A percentile compares a stretch with the other conserved stretches of the same genome.
These are phyloP conservation scores for Scaptomyza tumidula DNA, from an alignment of 2,888 invertebrate species.

Conservation along the genomic window DNA sequence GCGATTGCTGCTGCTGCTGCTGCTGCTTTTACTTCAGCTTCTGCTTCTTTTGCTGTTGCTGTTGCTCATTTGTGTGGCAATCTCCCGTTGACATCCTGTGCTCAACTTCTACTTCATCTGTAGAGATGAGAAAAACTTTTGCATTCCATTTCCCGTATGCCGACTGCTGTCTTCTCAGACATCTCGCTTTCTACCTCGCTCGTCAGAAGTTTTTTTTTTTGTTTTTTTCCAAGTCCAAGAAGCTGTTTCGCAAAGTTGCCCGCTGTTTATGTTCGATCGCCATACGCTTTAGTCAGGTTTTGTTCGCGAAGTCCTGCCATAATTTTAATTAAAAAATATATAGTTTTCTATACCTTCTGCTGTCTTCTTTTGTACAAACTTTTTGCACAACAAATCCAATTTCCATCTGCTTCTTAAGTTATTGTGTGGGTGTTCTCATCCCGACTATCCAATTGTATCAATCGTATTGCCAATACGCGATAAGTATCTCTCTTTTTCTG, in stretches of 20 bases:
- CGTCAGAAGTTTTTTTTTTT: slow-evolving; percentile 59
- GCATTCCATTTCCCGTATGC: slow-evolving; percentile 64
- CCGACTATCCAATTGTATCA: slow-evolving; percentile 16
- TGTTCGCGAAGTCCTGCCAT: slow-evolving; percentile 24
- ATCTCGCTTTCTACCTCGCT: slow-evolving; percentile 30
- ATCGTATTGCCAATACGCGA: slow-evolving; percentile 40
- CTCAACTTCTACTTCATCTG: slow-evolving; percentile 60
- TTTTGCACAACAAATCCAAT: slow-evolving; percentile 43
- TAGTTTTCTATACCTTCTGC: slow-evolving; percentile 6
- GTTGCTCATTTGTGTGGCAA: slow-evolving; percentile 75
- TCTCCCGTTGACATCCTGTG: slow-evolving; percentile 74
- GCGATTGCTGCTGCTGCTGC: slow-evolving; percentile 35
- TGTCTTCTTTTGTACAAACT: slow-evolving; percentile 39
- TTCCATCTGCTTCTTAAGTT: slow-evolving; percentile 38
- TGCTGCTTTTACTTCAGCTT: background rate
- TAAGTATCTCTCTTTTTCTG: slow-evolving; percentile 1
- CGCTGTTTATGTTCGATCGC: slow-evolving; percentile 30
- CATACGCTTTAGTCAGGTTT: background rate
- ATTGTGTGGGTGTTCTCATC: slow-evolving; percentile 13
- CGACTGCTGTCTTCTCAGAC: slow-evolving; percentile 36
- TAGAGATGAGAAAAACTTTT: slow-evolving; percentile 48
- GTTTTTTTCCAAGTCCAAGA: too few relatives aligned
- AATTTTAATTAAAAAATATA: slow-evolving; percentile 61
- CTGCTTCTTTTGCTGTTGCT: slow-evolving; percentile 27
- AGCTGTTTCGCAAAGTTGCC: slow-evolving; percentile 32